Conservation (phyloP, 2,113 vertebrate genomes). For the Murina feae region DNA sequence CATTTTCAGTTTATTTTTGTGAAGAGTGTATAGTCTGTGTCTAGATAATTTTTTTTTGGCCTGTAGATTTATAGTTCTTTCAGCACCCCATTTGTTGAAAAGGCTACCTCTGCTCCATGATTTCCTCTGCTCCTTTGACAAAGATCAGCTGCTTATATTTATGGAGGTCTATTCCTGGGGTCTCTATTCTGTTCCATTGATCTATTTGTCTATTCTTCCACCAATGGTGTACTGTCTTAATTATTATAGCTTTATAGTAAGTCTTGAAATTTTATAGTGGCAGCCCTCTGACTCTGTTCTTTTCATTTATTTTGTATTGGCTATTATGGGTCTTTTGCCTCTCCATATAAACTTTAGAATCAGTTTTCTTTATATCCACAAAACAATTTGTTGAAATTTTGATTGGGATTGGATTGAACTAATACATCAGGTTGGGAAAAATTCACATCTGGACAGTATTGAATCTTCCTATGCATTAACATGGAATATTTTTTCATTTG, state of each 20-base stretch:
- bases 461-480: background rate
- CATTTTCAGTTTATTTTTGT: background rate
- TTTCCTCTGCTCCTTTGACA: background rate
- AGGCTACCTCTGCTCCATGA: background rate
- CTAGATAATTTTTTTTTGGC: background rate
- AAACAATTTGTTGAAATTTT: background rate
- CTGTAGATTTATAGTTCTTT: background rate
- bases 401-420: background rate
- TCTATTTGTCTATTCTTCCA: background rate
- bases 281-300: background rate
- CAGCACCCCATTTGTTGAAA: background rate
- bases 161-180: background rate
- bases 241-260: background rate
- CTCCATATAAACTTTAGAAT: slow-evolving; percentile 17
- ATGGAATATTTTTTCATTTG: background rate
- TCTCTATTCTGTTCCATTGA: background rate
- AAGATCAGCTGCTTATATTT: background rate
- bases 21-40: background rate
- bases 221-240: background rate
- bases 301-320: background rate
- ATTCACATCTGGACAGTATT: background rate
- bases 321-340: background rate
- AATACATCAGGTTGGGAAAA: background rate
- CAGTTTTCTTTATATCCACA: background rate
- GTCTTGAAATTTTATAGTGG: background rate